These are phyloP conservation scores for Itoplectis maculator DNA, from an alignment of 2,888 invertebrate genomes.

Conservation along the genomic window DNA sequence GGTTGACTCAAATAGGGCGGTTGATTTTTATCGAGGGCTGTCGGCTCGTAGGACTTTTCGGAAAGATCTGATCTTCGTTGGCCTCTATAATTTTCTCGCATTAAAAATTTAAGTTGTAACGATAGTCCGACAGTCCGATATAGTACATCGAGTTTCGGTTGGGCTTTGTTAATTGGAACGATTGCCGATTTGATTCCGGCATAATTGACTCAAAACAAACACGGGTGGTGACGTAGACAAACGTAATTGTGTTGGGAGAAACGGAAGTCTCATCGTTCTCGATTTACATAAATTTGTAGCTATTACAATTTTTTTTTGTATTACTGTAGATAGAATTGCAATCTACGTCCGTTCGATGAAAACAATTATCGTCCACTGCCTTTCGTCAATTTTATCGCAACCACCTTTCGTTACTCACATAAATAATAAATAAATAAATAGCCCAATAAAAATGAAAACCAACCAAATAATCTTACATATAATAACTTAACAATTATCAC, in stretches of 20 bases:
- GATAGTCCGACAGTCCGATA: neutral
- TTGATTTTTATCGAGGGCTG: slow-evolving; percentile 40
- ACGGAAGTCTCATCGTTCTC: neutral
- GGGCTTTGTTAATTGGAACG: neutral
- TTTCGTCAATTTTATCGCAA: too few relatives aligned
- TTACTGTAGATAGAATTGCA: too few relatives aligned
- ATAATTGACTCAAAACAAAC: neutral
- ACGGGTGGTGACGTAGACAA: neutral
- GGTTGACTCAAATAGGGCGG: slow-evolving; percentile 36
- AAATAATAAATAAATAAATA: too few relatives aligned
- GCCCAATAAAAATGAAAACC: too few relatives aligned
- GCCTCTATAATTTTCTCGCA: neutral
- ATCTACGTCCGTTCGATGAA: too few relatives aligned
- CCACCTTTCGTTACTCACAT: too few relatives aligned
- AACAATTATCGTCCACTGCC: too few relatives aligned
- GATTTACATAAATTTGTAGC: too few relatives aligned
- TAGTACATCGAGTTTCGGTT: neutral
- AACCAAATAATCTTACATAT: too few relatives aligned
- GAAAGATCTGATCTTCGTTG: neutral
- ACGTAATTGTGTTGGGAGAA: neutral
- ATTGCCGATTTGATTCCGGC: neutral
- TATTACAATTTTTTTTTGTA: too few relatives aligned
- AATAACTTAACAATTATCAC: too few relatives aligned
- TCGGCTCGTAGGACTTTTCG: slow-evolving; percentile 8
- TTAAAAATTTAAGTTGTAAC: neutral